phyloP scores from a whole-genome alignment of 2,113 vertebrate genomes.

The Eulacestoma nigropectus region DNA sequence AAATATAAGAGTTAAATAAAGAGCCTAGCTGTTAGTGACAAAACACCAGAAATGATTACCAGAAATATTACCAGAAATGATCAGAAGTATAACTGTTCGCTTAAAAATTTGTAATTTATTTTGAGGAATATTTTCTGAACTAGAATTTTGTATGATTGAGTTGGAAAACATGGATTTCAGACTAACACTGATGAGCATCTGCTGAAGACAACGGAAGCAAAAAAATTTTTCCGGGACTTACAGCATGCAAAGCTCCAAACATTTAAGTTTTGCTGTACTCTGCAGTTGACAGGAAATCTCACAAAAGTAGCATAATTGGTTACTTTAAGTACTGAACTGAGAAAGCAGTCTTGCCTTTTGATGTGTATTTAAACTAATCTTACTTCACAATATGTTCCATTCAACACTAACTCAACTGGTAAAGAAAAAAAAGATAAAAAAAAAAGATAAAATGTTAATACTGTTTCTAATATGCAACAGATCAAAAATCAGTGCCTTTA shows the following conservation, averaged over 20 bases:
- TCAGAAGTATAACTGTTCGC: not conserved
- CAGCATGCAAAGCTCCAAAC: not conserved
- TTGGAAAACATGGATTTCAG: not conserved
- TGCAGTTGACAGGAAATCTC: not conserved
- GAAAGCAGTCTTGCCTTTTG: not conserved
- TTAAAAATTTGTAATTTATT: not conserved
- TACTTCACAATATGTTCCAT: not conserved
- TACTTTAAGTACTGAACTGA: conserved; percentile 1
- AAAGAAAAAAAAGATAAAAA: not conserved
- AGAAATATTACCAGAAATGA: not conserved
- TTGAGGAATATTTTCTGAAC: not conserved
- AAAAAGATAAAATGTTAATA: not conserved
- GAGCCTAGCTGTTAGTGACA: not conserved
- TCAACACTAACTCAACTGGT: not conserved
- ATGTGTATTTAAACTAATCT: not conserved
- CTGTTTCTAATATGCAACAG: not conserved
- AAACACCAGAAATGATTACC: no score
- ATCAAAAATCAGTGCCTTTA: conserved; percentile 27
- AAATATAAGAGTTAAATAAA: not conserved
- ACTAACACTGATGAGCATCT: not conserved
- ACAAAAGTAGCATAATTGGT: not conserved
- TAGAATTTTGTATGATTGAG: not conserved
- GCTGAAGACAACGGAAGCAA: not conserved
- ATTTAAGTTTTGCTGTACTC: not conserved
- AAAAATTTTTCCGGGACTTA: not conserved